These are phyloP conservation scores for Henicopernis longicauda DNA, from an alignment of 2,113 vertebrate species.

Conservation along the genomic window DNA sequence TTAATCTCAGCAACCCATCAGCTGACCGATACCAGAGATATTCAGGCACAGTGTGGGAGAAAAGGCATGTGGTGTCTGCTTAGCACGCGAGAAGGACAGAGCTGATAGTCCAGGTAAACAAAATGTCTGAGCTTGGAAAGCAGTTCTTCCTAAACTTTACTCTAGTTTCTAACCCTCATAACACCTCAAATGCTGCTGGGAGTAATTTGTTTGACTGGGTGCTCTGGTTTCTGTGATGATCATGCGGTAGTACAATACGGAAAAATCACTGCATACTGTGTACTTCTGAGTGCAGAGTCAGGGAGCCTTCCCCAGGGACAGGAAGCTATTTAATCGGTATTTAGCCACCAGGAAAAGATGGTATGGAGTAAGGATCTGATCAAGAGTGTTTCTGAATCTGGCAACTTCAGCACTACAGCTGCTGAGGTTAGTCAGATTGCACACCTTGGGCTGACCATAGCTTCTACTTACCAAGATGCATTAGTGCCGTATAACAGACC, in stretches of 20 bases:
- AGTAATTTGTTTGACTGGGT: not conserved
- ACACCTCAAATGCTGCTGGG: not conserved
- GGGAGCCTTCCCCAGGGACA: not conserved
- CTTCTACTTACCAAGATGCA: not conserved
- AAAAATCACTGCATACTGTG: not conserved
- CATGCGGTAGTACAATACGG: rapidly evolving
- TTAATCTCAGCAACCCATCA: not conserved
- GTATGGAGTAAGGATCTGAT: not conserved
- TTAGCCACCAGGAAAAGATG: not conserved
- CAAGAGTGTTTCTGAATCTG: not conserved
- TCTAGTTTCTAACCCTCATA: not conserved
- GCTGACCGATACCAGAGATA: not conserved
- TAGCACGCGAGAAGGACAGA: not conserved
- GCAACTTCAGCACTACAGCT: not conserved
- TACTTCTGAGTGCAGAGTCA: not conserved
- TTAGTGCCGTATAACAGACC: not conserved
- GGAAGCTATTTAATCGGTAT: not conserved
- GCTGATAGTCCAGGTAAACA: not conserved
- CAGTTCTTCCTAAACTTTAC: not conserved
- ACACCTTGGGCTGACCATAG: not conserved
- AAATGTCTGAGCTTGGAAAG: not conserved
- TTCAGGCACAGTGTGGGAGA: not conserved
- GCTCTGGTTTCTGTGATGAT: not conserved
- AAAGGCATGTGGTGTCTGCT: not conserved
- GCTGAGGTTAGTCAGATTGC: not conserved